Evolutionary conservation across 1,140 invertebrate genomes (phyloP), one percentile per base, ranked within the genome.

Genomic region (Cydia amplana): DNA sequence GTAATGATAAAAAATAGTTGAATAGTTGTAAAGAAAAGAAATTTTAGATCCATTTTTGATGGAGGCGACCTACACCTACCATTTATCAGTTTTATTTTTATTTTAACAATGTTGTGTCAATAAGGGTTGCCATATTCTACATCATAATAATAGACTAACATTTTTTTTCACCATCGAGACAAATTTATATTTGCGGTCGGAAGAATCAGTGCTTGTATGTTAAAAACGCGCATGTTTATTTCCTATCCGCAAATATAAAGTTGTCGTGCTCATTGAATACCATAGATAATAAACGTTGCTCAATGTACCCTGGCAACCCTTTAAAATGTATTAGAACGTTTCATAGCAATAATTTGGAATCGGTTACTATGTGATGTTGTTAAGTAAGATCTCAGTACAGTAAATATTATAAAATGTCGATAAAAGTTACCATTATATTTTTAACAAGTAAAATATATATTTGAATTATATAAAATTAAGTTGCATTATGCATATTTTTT

Each of bases 1-100:
- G 87, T 90, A 90, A 85, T 88, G 87, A 89, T 89, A 85, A 89
- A 90, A 90, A 78, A 80, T 86, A 83, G 77, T 77, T 77, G 77
- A 82, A 80, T 81, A 79, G 79, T 78, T 84, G 74, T 81, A 79
- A 81, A 80, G n/a, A 75, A 75, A 74, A 32, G 74, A 77, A 79
- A 76, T 75, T 80, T 83, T 85, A 85, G 73, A 79, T 65, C 82
- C 81, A 81, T 87, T 85, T 84, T 84, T 83, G 81, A 85, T 79
- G 82, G 74, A 74, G 83, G 80, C 77, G 76, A 77, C 79, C 80
- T 83, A 82, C 82, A 80, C 78, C 78, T 83, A 78, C 77, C 63
- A 76, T 76, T 78, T 78, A 74, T 76, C 16, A 73, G 73, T 67
- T 40, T 7, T 18, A 49, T 75, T 63, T 28, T 65, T 40, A 67